Evolutionary conservation across 1,140 invertebrate genomes (phyloP).

Genomic region (Palaemon carinicauda): DNA sequence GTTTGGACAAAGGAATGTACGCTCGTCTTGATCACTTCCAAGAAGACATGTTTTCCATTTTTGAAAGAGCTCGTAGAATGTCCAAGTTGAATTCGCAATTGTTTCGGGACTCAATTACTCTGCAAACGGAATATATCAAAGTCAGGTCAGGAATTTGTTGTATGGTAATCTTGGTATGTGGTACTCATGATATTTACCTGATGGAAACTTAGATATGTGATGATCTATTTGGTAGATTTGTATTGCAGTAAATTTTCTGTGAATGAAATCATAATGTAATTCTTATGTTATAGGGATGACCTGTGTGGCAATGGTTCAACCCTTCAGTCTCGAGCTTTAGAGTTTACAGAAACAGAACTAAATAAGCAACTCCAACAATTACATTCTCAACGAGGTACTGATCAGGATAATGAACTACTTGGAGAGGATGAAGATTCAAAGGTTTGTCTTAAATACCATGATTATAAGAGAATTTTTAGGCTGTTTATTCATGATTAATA

Average conservation of each 20-base stretch:
- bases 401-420: constrained; percentile 63
- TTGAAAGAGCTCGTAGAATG: constrained; percentile 86
- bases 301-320: constrained; percentile 81
- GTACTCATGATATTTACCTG: neutral
- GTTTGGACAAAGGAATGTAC: constrained; percentile 87
- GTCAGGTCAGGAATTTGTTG: constrained; percentile 58
- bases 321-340: constrained; percentile 86
- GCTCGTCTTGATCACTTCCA: constrained; percentile 94
- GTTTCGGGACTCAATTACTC: constrained; percentile 93
- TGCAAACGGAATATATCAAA: constrained; percentile 91
- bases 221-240: no score
- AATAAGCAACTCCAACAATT: constrained; percentile 77
- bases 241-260: neutral
- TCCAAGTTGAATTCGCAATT: constrained; percentile 88
- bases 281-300: constrained; percentile 66
- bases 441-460: neutral
- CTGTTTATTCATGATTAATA: no score
- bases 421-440: constrained; percentile 61
- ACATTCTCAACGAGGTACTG: constrained; percentile 69
- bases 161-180: neutral
- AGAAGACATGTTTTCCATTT: constrained; percentile 93
- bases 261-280: neutral
- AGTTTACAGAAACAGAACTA: constrained; percentile 79
- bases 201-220: neutral
- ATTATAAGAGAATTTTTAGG: no score